phyloP scores from a whole-genome alignment of 2,797 vertebrate genomes.

The Psittacula derbiana region DNA sequence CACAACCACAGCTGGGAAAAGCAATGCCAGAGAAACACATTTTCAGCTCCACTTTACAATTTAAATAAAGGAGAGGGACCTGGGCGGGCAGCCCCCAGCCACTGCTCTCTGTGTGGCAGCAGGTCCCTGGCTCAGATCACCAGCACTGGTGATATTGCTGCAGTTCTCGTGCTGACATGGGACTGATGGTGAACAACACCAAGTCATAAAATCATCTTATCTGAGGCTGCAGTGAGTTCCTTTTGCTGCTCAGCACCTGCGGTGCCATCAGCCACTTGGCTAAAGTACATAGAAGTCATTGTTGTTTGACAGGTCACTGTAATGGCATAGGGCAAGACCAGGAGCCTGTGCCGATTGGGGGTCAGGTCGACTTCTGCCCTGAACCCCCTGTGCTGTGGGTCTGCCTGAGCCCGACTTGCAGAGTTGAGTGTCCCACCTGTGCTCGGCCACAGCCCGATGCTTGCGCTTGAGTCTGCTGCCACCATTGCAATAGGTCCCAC shows the following conservation, averaged over 20 bases:
- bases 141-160: neutral
- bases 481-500: conserved; percentile 74
- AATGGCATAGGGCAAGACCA: conserved; percentile 70
- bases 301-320: conserved; percentile 79
- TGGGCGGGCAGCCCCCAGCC: rapidly evolving
- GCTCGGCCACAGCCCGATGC: conserved; percentile 57
- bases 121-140: neutral
- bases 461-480: conserved; percentile 68
- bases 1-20: neutral
- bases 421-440: conserved; percentile 71
- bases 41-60: neutral
- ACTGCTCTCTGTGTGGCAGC: neutral
- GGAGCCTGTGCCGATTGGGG: conserved; percentile 43
- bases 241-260: neutral
- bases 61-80: neutral
- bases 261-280: rapidly evolving
- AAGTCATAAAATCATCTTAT: neutral
- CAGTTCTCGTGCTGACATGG: neutral
- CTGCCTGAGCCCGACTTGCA: conserved; percentile 61
- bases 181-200: rapidly evolving
- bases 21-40: neutral
- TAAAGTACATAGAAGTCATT: conserved; percentile 81
- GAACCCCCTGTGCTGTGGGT: conserved; percentile 26
- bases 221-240: neutral
- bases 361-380: conserved; percentile 48